These are phyloP conservation scores for Rhopalosiphum nymphaeae DNA, from an alignment of 2,888 invertebrate species.

Conservation along the genomic window DNA sequence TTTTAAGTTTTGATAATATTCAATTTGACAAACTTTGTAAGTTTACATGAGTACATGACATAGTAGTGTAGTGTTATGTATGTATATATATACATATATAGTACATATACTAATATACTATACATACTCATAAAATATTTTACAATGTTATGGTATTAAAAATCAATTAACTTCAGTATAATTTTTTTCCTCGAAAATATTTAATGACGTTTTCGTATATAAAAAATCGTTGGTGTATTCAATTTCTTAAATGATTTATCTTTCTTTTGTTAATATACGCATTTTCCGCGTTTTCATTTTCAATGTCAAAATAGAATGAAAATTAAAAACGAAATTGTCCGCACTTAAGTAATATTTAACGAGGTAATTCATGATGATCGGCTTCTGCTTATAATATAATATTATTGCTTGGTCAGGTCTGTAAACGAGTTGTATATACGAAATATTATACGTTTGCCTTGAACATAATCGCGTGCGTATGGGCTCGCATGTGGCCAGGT, in stretches of 20 bases:
- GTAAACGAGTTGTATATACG: constrained; percentile 30
- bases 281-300: constrained; percentile 55
- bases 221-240: not conserved
- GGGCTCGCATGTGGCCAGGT: constrained; percentile 42
- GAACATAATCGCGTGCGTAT: constrained; percentile 56
- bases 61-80: too few relatives aligned
- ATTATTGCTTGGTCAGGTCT: constrained; percentile 14
- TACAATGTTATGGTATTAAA: not conserved
- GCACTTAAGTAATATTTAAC: constrained; percentile 49
- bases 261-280: constrained; percentile 3
- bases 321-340: not conserved
- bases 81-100: not conserved
- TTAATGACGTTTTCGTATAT: constrained; percentile 21
- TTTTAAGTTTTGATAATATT: not conserved
- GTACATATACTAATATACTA: not conserved
- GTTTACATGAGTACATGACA: too few relatives aligned
- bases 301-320: constrained; percentile 35
- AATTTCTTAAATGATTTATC: constrained; percentile 25
- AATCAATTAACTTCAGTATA: constrained; percentile 29
- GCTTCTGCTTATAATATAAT: not conserved
- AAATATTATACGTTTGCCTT: constrained; percentile 60
- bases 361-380: constrained; percentile 22
- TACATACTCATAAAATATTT: not conserved
- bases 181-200: not conserved
- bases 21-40: not conserved